A percentile compares a stretch with the other conserved stretches of the same genome.
phyloP scores from a whole-genome alignment of 2,113 vertebrate species.

The Dromiciops gliroides region DNA sequence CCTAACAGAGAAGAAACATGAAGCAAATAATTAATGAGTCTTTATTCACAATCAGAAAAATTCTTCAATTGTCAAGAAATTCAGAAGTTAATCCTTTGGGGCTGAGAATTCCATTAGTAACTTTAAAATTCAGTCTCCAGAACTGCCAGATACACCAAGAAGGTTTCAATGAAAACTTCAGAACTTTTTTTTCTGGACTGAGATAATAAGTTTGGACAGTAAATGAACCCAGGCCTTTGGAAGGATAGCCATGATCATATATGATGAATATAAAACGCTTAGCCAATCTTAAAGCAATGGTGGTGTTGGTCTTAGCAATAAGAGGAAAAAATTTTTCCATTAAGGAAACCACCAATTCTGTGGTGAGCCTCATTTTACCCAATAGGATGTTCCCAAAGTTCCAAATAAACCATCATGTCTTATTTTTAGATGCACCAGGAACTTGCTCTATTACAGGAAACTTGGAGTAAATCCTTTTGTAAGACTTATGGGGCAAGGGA shows the following conservation, averaged over 20 bases:
- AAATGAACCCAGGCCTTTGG: background rate
- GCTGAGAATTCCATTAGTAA: background rate
- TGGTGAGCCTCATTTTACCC: background rate
- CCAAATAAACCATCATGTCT: background rate
- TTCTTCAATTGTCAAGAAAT: background rate
- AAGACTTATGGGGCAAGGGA: background rate
- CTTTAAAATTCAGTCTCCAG: background rate
- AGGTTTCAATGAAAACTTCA: background rate
- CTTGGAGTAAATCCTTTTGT: background rate
- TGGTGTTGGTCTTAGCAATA: background rate
- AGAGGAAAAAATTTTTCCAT: background rate
- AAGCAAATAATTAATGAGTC: background rate
- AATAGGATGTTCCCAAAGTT: background rate
- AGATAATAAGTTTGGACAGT: background rate
- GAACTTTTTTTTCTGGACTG: background rate
- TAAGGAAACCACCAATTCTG: background rate
- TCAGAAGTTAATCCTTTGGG: background rate
- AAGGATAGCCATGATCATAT: background rate
- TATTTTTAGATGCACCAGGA: background rate
- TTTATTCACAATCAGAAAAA: background rate
- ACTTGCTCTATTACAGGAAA: background rate
- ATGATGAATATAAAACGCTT: background rate
- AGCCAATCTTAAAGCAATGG: background rate
- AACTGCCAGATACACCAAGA: background rate
- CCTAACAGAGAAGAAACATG: background rate